Conservation (phyloP, 1,140 invertebrate species). For the Aphaenogaster rudis region DNA sequence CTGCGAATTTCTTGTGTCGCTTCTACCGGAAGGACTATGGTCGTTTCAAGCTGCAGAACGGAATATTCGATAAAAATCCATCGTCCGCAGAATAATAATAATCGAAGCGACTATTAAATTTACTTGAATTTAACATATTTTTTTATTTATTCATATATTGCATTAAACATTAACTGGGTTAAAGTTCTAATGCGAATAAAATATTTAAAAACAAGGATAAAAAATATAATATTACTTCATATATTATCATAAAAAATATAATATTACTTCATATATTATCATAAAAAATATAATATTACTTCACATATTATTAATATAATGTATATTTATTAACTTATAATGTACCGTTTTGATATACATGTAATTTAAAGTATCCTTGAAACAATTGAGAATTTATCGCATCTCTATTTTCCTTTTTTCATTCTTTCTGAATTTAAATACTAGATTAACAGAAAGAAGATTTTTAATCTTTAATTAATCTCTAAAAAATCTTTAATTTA, state of each 20-base stretch:
- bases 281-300: neutral
- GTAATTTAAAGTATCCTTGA: neutral
- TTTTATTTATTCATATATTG: neutral
- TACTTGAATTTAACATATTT: neutral
- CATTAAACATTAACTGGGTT: neutral
- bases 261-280: neutral
- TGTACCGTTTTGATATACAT: neutral
- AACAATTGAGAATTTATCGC: neutral
- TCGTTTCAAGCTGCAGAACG: slow-evolving; percentile 1
- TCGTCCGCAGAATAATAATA: neutral
- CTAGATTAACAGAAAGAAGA: too few species aligned
- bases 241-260: neutral
- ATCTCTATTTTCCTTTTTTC: neutral
- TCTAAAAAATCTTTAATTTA: too few species aligned
- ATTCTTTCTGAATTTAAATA: slow-evolving; percentile 3
- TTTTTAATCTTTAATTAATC: neutral
- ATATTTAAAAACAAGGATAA: neutral
- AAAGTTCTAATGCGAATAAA: neutral
- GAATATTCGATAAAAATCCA: slow-evolving; percentile 20
- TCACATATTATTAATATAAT: too few species aligned
- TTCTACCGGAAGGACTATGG: neutral
- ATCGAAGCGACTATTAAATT: neutral
- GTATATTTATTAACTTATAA: too few species aligned
- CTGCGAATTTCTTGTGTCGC: slow-evolving; percentile 49
- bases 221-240: neutral